Evolutionary conservation across 1,140 invertebrate genomes (phyloP), one percentile per base, ranked within the genome.

Genomic region (Ptiloglossa arizonensis): DNA sequence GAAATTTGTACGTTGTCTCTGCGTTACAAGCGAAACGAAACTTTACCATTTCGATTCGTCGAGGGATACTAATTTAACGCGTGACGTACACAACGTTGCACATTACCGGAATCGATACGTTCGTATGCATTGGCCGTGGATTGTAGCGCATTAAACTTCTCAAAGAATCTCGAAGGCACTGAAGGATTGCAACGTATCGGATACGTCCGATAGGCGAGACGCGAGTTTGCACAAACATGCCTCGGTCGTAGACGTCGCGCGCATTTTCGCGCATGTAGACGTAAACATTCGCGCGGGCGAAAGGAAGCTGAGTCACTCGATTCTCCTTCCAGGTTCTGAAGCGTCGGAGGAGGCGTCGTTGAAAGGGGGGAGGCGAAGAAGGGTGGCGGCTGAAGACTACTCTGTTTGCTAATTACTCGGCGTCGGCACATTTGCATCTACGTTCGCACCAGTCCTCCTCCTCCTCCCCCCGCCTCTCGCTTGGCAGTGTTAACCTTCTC

Each of bases 381-480:
- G 72, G 68, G 46, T 27, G 29, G 54, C 52, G 46, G 62, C 52
- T 44, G 79, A 85, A 68, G 76, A 80, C 76, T 84, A 82, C 87
- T 88, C 79, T 87, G 87, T 87, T 88, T 89, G 87, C 88, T 89
- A 90, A 89, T 89, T 90, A 90, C 86, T 89, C 84, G 88, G 71
- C 68, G 82, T 88, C 81, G 86, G 86, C 86, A 88, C 82, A 89
- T 90, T 90, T 89, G 87, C 88, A 90, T 90, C 82, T 77, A 80
- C 81, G 82, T 87, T 88, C 82, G 79, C 83, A 59, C 82, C 70
- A 82, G 72, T 56, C 67, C 60, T n/a, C n/a, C n/a, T n/a, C 74
- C 9, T 35, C 5, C 35, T 8, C 35, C 35, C 35, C 2, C 5
- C 35, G 8, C 41, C 13, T 13, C 11, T 11, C 82, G 76, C 70